These are phyloP conservation scores for Dendronephthya gigantea DNA, from an alignment of 64 coral and sea anemone species.

Conservation along the genomic window DNA sequence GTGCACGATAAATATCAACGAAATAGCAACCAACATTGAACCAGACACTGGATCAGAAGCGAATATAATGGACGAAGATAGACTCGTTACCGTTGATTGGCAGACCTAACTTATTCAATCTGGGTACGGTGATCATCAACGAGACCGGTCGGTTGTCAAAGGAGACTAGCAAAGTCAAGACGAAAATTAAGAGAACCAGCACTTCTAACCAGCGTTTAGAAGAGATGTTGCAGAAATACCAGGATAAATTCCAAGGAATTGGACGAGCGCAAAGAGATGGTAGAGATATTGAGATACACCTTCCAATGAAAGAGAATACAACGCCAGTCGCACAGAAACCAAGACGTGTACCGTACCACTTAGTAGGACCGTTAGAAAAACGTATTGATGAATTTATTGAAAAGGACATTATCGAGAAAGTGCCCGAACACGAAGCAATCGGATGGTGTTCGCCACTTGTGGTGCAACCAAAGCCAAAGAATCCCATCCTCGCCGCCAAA, in stretches of 20 bases:
- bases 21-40: constrained; percentile 12
- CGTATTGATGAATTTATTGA: constrained; percentile 40
- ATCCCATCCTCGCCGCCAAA: too few relatives aligned
- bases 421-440: constrained; percentile 37
- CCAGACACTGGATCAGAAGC: constrained; percentile 30
- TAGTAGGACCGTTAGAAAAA: constrained; percentile 29
- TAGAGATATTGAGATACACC: constrained; percentile 27
- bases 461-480: constrained; percentile 49
- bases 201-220: neutral
- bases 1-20: constrained; percentile 41
- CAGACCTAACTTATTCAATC: constrained; percentile 32
- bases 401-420: constrained; percentile 41
- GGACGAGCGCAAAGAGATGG: constrained; percentile 33
- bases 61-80: constrained; percentile 32
- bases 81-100: constrained; percentile 41
- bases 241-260: constrained; percentile 28
- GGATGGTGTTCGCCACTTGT: constrained; percentile 48
- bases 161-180: constrained; percentile 15
- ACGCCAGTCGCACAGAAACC: constrained; percentile 43
- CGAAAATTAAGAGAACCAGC: neutral
- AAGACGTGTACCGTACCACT: constrained; percentile 27
- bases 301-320: constrained; percentile 33
- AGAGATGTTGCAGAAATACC: constrained; percentile 15
- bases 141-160: constrained; percentile 29
- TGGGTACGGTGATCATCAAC: constrained; percentile 47